Evolutionary conservation across 64 coral and sea anemone species (phyloP).

Genomic region (Montipora cactus): DNA sequence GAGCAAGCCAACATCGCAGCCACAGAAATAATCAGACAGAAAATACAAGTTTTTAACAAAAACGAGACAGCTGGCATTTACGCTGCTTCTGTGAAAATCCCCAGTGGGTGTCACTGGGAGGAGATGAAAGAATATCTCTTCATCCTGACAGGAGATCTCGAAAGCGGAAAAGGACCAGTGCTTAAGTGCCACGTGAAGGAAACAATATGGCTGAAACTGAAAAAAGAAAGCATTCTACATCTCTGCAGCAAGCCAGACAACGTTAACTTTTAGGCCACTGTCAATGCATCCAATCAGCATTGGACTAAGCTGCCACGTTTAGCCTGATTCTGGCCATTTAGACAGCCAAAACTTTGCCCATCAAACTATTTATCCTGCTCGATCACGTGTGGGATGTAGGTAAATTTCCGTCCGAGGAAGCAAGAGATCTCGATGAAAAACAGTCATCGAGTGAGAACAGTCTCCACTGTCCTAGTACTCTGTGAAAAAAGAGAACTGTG

Average conservation of each 20-base stretch:
- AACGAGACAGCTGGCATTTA: background rate
- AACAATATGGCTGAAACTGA: background rate
- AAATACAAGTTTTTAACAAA: constrained; percentile 8
- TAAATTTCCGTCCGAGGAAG: too few relatives aligned
- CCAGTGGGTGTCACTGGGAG: constrained; percentile 19
- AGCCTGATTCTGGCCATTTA: too few relatives aligned
- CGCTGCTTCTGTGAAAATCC: background rate
- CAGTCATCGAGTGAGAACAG: too few relatives aligned
- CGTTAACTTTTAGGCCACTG: background rate
- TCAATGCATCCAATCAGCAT: background rate
- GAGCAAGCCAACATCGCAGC: constrained; percentile 32
- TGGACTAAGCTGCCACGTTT: too few relatives aligned
- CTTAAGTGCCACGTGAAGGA: constrained; percentile 19
- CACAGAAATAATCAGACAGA: constrained; percentile 35
- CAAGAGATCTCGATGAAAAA: too few relatives aligned
- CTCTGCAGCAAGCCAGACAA: background rate
- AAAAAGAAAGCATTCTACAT: background rate
- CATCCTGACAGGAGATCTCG: constrained; percentile 19
- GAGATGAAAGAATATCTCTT: background rate
- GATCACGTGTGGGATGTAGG: too few relatives aligned
- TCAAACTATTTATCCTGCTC: too few relatives aligned
- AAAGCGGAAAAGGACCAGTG: constrained; percentile 22
- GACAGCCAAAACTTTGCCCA: too few relatives aligned
- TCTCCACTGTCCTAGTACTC: too few relatives aligned
- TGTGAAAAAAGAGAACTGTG: too few relatives aligned